Evolutionary conservation across 2,797 vertebrate genomes (phyloP), one percentile per base, ranked within the genome.

Genomic region (Anguilla marmorata): DNA sequence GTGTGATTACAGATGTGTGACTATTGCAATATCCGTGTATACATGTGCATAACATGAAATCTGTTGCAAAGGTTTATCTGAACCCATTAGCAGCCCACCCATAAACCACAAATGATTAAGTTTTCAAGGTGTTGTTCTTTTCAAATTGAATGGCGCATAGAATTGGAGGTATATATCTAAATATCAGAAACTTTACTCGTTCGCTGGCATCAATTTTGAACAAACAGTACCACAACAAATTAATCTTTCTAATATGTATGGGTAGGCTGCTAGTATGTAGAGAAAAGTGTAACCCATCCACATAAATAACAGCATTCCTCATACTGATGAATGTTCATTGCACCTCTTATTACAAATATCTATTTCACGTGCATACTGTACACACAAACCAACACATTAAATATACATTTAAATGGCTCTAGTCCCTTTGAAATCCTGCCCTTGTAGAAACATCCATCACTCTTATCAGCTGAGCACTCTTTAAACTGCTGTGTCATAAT

Each of bases 401-500:
- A 85, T 74, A 19, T 85, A 85, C 56, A 19, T 79, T 33, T 79
- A 60, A 85, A 85, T 60, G 83, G 83, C 21, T 72, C 69, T 27
- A 2, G 30, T 33, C 30, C 87, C 50, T 85, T 85, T 88, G 66
- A 76, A 11, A 69, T 30, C 24, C 30, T 19, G 52, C 69, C 33
- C 27, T 63, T 24, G n/a, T 33, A 30, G 24, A 63, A 21, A 6
- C 37, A 86, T 16, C 30, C 14, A 27, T 86, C 41, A 19, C n/a
- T 50, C n/a, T n/a, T 56, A 74, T 19, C 63, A 41, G 27, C 27
- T 37, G 30, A 83, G 12, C 79, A 45, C 84, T 33, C 24, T 27
- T 58, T 58, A 79, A 88, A 56, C 86, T 72, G 63, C 24, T 37
- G 79, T 50, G 45, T 94, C 92, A 90, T 90, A 92, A 91, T 92